These are phyloP conservation scores for Acanthochromis polyacanthus DNA, from an alignment of 2,113 vertebrate genomes.

Conservation along the genomic window DNA sequence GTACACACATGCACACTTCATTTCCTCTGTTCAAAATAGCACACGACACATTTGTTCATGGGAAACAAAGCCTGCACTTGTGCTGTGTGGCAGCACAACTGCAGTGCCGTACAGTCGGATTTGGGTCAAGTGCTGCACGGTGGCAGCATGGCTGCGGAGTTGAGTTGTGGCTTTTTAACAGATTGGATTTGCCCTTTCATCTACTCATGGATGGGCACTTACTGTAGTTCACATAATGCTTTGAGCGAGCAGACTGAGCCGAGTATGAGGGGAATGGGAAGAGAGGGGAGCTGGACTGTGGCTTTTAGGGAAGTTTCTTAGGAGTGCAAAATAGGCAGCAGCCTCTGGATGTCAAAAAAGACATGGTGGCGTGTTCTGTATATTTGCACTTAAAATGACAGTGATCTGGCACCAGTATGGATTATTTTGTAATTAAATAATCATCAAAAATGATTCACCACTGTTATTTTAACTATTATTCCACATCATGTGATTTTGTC, in stretches of 20 bases:
- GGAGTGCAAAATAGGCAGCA: not conserved
- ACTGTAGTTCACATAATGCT: conserved; percentile 47
- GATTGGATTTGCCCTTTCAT: conserved; percentile 72
- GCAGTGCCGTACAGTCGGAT: conserved; percentile 51
- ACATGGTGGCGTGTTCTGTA: not conserved
- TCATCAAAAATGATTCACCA: not conserved
- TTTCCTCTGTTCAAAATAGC: conserved; percentile 11
- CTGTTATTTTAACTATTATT: too few species aligned
- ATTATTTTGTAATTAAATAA: not conserved
- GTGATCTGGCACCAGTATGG: not conserved
- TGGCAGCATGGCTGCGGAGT: conserved; percentile 46
- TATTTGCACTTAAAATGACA: conserved; percentile 1
- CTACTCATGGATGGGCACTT: conserved; percentile 52
- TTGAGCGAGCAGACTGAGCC: conserved; percentile 27
- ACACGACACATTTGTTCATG: conserved; percentile 12
- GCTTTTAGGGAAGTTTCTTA: conserved; percentile 29
- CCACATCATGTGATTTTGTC: too few species aligned
- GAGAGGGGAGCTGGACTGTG: conserved; percentile 8
- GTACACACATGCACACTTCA: not conserved
- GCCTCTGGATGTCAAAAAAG: not conserved
- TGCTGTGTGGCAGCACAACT: conserved; percentile 12
- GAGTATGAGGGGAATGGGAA: conserved; percentile 26
- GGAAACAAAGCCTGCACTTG: conserved; percentile 28
- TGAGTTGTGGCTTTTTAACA: conserved; percentile 73
- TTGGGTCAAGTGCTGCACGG: conserved; percentile 69